Conservation (phyloP, 1,140 invertebrate genomes). For the Acyrthosiphon pisum region DNA sequence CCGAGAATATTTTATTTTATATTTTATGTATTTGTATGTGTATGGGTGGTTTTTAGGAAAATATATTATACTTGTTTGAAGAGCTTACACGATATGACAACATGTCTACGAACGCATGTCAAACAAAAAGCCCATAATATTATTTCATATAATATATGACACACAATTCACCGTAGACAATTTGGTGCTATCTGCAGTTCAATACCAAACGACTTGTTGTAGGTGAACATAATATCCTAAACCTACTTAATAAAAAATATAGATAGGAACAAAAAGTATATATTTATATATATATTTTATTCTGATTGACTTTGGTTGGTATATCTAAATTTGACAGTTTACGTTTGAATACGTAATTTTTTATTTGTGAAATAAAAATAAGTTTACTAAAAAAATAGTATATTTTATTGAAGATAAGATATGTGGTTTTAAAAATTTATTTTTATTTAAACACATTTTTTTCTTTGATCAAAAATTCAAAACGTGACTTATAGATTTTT, state of each 20-base stretch:
- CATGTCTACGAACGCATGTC: background rate
- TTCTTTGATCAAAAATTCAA: background rate
- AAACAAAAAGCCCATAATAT: conserved; percentile 7
- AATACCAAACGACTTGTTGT: background rate
- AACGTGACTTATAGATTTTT: background rate
- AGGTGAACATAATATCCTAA: background rate
- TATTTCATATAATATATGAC: background rate
- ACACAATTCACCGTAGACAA: background rate
- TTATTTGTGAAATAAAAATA: background rate
- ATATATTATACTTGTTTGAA: background rate
- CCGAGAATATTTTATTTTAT: background rate
- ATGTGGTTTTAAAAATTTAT: background rate
- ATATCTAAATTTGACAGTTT: background rate
- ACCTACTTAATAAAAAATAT: background rate
- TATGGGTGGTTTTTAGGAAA: background rate
- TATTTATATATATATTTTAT: background rate
- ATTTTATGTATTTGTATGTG: background rate
- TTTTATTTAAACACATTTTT: background rate
- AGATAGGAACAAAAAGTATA: no score
- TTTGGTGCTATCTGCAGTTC: background rate
- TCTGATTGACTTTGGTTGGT: background rate
- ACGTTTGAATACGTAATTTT: conserved; percentile 13
- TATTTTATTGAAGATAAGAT: background rate
- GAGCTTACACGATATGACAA: background rate
- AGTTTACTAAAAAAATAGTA: background rate